Evolutionary conservation across 2,113 vertebrate genomes (phyloP), one percentile per base, ranked within the genome.

Genomic region (Sinocyclocheilus anophthalmus): DNA sequence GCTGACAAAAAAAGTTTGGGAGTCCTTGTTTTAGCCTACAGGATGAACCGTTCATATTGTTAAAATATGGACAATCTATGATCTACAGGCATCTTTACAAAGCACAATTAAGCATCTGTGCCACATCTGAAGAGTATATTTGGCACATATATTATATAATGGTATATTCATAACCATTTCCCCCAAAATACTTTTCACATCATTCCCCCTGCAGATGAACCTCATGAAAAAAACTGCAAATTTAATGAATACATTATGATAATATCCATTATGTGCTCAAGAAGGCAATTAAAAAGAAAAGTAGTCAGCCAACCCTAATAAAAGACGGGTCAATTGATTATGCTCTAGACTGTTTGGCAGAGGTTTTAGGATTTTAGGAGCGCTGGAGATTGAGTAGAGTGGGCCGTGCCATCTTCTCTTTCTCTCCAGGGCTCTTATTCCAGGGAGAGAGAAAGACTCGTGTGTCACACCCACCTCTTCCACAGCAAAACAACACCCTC

Each of bases 401-500:
- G 30, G 73, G 61, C 20, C 14, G 26, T 65, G 84, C 67, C 84
- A 30, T 65, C 55, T 5, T 80, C 65, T 86, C 12, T 65, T 9
- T 65, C 65, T 50, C 77, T 72, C 61, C 55, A 82, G 24, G 18
- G 81, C 81, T 82, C 48, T 53, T 50, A 16, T 81, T 37, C 67
- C 48, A 30, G 77, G 45, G 61, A 20, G 84, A 16, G 5, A 53
- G 50, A 61, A 59, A 73, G 37, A 3, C 33, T 57, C 48, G 12
- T 16, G 65, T 37, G 69, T 75, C 59, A 81, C 77, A 50, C 87
- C 83, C 69, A 81, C 77, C 55, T 67, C 39, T 39, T 13, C 39
- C 24, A 57, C 16, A 81, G 55, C 11, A 63, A 81, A 63, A 86
- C 85, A 86, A 86, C 69, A 86, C 33, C 84, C 45, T 37, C 30